Percentiles rank a stretch among this genome's conserved stretches.
Evolutionary conservation across 2,113 vertebrate genomes (phyloP).

Genomic region (Talpa occidentalis): DNA sequence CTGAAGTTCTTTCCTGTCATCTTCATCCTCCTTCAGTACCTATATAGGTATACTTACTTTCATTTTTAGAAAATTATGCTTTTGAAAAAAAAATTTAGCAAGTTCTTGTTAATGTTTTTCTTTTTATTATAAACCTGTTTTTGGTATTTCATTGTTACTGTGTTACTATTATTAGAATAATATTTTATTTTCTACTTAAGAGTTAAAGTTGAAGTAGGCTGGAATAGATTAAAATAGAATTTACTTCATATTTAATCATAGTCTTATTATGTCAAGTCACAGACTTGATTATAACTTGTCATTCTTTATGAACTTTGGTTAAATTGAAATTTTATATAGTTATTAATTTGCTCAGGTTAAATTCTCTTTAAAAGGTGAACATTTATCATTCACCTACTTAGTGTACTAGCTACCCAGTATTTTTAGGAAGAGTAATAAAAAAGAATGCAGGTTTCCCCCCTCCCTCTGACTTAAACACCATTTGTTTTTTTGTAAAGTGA

Average conservation of each 20-base stretch:
- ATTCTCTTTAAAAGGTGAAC: slow-evolving; percentile 25
- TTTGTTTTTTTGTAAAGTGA: slow-evolving; percentile 10
- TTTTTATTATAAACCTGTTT: slow-evolving; percentile 49
- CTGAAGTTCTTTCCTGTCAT: slow-evolving; percentile 99
- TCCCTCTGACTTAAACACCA: not conserved
- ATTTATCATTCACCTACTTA: not conserved
- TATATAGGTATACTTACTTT: not conserved
- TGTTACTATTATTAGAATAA: slow-evolving; percentile 63
- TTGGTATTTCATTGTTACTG: slow-evolving; percentile 19
- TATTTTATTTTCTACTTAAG: slow-evolving; percentile 20
- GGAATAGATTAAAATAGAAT: slow-evolving; percentile 21
- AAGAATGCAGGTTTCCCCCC: not conserved
- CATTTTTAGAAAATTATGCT: not conserved
- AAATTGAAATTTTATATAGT: slow-evolving; percentile 10
- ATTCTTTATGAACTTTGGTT: not conserved
- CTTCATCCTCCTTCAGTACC: slow-evolving; percentile 90
- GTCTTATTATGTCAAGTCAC: not conserved
- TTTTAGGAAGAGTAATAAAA: slow-evolving; percentile 14
- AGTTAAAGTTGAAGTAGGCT: slow-evolving; percentile 38
- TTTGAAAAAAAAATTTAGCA: slow-evolving; percentile 48
- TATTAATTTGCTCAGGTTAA: slow-evolving; percentile 37
- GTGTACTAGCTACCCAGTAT: not conserved
- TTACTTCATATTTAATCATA: slow-evolving; percentile 36
- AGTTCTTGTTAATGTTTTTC: not conserved
- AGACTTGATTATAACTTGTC: slow-evolving; percentile 20